These are phyloP conservation scores for Acanthosepion pharaonis DNA, from an alignment of 2,888 invertebrate species.

Conservation along the genomic window DNA sequence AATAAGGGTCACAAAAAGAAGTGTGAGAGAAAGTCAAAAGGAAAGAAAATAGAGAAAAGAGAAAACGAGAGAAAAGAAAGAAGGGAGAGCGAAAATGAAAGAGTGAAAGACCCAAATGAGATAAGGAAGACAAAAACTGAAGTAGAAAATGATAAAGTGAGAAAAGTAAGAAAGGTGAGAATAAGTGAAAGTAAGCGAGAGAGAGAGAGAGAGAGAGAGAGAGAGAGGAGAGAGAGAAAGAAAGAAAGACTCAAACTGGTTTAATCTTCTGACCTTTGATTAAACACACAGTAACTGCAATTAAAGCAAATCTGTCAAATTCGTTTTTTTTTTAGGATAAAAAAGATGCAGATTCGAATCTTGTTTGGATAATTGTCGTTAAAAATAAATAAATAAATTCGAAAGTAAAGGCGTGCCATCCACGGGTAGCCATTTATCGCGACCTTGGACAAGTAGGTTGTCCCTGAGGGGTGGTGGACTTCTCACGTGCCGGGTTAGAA, in stretches of 20 bases:
- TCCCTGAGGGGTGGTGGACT: neutral
- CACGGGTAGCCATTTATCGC: constrained; percentile 9
- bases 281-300: neutral
- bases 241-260: neutral
- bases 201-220: neutral
- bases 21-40: neutral
- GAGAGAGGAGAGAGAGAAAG: neutral
- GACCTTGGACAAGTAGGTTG: neutral
- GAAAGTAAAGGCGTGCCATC: neutral
- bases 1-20: neutral
- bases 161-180: neutral
- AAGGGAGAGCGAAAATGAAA: neutral
- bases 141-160: neutral
- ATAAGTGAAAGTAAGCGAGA: neutral
- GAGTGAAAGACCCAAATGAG: neutral
- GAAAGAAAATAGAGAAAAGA: neutral
- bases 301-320: neutral
- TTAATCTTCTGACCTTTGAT: neutral
- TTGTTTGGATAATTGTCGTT: neutral
- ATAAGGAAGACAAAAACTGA: neutral
- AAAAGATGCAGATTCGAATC: neutral
- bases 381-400: neutral
- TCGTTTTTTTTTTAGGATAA: neutral
- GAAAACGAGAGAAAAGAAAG: neutral
- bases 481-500: neutral